Evolutionary conservation across 2,113 vertebrate genomes (phyloP), one percentile per base, ranked within the genome.

Genomic region (Nannobrachium achirus): DNA sequence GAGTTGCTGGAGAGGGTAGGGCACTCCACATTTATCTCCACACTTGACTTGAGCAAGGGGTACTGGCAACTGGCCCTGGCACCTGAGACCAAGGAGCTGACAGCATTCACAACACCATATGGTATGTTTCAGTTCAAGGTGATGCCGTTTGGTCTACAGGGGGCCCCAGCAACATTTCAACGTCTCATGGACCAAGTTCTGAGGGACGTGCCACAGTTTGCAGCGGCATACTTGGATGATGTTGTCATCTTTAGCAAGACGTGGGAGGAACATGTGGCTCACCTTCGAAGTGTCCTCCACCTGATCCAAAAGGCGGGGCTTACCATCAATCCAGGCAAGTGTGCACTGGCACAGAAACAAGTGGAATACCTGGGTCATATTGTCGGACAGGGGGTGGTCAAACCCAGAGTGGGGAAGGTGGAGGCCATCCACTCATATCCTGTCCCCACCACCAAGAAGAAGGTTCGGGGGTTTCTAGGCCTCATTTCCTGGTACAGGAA

Each of bases 271-370:
- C 66, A 70, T 52, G 2, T 74, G 13, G 10, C 39, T 13, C 33
- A 70, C 41, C 52, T 69, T 0, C 1, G 15, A 19, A 8, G 8
- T 3, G 49, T 79, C 0, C 10, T 79, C 2, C n/a, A 60, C 3
- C 2, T 10, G 1, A 44, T 79, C 4, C 14, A 60, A 2, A 1
- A 11, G 13, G 66, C 77, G 1, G 71, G 62, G 10, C 15, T 75
- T 5, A 70, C 56, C 4, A 18, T 69, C 2, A 79, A 79, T 40
- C 46, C 66, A 4, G 1, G 0, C 1, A 78, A 78, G 14, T 78
- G 70, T 69, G 25, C 18, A 1, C 11, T 75, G 1, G 56, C 72
- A 1, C 9, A 55, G 7, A 7, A 33, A 1, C 44, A 71, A 16
- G 51, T 25, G 0, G 10, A 71, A 5, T 63, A 67, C 7, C 10